Evolutionary conservation across 53 echinoderm and acorn worm species (phyloP).

Genomic region (Paracentrotus lividus): DNA sequence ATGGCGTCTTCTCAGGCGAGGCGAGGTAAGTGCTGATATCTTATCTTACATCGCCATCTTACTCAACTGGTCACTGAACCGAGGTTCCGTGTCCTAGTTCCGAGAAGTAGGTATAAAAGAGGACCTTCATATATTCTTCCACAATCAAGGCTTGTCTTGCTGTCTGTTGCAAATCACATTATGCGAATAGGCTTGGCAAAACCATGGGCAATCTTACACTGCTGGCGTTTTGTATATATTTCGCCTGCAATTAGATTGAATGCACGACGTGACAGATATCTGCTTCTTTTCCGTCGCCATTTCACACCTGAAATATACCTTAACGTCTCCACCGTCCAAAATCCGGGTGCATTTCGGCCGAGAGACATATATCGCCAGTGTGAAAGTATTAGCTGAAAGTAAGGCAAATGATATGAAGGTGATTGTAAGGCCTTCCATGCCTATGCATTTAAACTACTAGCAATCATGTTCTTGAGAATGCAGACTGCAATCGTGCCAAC

Average conservation of each 20-base stretch:
- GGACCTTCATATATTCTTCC: neutral
- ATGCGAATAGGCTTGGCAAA: slow-evolving; percentile 24
- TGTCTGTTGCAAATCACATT: slow-evolving; percentile 28
- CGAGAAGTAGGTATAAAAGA: neutral
- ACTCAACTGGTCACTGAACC: slow-evolving; percentile 30
- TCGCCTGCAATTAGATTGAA: slow-evolving; percentile 18
- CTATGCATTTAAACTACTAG: too few relatives aligned
- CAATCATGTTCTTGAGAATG: neutral
- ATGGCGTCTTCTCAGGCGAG: neutral
- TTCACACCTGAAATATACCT: slow-evolving; percentile 14
- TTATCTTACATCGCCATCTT: slow-evolving; percentile 4
- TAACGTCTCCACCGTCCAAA: neutral
- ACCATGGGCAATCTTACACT: too few relatives aligned
- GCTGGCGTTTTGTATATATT: slow-evolving; percentile 11
- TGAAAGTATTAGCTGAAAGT: neutral
- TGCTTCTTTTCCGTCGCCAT: neutral
- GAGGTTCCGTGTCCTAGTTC: slow-evolving; percentile 10
- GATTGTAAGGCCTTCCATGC: neutral
- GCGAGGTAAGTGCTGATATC: slow-evolving; percentile 23
- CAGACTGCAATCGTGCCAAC: neutral
- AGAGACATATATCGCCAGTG: neutral
- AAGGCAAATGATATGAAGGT: neutral
- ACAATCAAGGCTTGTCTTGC: neutral
- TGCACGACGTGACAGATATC: neutral
- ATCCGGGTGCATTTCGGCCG: neutral